phyloP scores from a whole-genome alignment of 2,797 vertebrate species.

The Myiotriccus ornatus region DNA sequence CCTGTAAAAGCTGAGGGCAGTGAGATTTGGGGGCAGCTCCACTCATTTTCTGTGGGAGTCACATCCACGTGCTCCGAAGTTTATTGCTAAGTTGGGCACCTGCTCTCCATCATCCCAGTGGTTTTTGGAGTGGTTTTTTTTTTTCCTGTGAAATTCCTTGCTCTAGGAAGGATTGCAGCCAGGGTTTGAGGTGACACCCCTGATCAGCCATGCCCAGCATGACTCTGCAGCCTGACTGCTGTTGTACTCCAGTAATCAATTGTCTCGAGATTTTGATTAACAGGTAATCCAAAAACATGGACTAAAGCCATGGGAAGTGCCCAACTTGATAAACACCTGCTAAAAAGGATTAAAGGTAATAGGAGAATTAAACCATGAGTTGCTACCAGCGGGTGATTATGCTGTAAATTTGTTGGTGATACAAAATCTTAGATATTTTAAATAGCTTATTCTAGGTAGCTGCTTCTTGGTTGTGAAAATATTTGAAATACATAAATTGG shows the following conservation, averaged over 20 bases:
- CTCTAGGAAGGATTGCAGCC: not conserved
- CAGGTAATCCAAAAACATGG: not conserved
- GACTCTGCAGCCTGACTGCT: not conserved
- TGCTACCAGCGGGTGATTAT: not conserved
- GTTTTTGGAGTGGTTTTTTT: accelerated
- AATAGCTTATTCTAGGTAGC: not conserved
- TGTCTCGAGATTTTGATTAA: not conserved
- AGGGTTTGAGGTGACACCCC: not conserved
- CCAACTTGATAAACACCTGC: not conserved
- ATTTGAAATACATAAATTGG: not conserved
- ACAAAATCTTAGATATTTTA: not conserved
- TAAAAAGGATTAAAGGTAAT: not conserved
- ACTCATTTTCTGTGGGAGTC: not conserved
- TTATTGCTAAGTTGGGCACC: not conserved
- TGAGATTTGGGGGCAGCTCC: not conserved
- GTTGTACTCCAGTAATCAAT: not conserved
- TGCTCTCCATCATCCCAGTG: not conserved
- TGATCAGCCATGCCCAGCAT: not conserved
- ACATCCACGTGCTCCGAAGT: not conserved
- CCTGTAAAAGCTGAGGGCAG: not conserved
- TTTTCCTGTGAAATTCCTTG: not conserved
- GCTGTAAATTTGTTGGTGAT: not conserved
- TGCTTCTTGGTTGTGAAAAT: not conserved
- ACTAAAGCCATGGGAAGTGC: not conserved
- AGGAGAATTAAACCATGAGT: not conserved